Evolutionary conservation across 2,113 vertebrate species (phyloP), one percentile per base, ranked within the genome.

Genomic region (Leuciscus idus): DNA sequence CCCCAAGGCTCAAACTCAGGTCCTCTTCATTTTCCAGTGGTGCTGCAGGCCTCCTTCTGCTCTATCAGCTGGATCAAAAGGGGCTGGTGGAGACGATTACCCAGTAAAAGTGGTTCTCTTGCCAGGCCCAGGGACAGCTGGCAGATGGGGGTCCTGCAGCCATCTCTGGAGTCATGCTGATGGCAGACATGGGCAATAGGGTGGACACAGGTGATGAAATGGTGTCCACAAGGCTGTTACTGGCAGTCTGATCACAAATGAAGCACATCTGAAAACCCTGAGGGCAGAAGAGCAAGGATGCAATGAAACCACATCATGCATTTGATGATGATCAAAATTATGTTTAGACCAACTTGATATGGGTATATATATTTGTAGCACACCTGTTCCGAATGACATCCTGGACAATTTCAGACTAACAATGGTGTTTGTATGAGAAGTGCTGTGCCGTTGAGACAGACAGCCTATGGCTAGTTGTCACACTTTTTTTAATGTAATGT

Each of bases 21-120:
- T 62, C 77, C 88, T 61, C 86, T 88, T 83, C 12, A 11, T 79
- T 82, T n/a, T 87, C 72, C 39, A 74, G 39, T 23, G 17, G 23
- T 61, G 57, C 73, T 59, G n/a, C 10, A 26, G 61, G 23, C 28
- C 76, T 50, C 66, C n/a, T 76, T 82, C 78, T 85, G 83, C 78
- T 85, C 82, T 48, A 89, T 84, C 77, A 74, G 48, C 80, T 87
- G 77, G 89, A 93, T 93, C 91, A 92, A 93, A 93, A 88, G 86
- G 85, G 83, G 85, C 81, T 70, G 79, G 48, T 83, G 26, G 21
- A 83, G 90, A 87, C 88, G 88, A 90, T 91, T 89, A 89, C 84
- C 89, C 85, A 66, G 74, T 86, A 88, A 88, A 50, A 43, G 12
- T 83, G 77, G 83, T 85, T 55, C 88, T 89, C 46, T 81, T 74